Conservation (phyloP, 2,113 vertebrate species). For the Leptocoma aspasia region DNA sequence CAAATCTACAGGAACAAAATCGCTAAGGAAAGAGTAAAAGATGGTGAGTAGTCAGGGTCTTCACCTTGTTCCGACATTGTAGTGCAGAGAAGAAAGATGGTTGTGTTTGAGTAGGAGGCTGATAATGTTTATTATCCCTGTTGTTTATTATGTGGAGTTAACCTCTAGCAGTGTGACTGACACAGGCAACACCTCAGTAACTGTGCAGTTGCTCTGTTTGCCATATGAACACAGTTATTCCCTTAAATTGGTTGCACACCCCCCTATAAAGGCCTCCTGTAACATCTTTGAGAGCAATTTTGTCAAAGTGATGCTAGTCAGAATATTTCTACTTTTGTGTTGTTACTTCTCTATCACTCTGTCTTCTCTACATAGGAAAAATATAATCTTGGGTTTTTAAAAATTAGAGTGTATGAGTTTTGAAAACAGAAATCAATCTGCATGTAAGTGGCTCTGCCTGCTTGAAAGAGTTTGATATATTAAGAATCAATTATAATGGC, state of each 20-base stretch:
- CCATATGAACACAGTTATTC: background rate
- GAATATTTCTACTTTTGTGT: background rate
- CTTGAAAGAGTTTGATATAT: slow-evolving; percentile 46
- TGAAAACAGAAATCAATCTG: slow-evolving; percentile 25
- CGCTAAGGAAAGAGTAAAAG: background rate
- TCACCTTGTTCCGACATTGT: background rate
- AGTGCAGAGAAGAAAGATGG: background rate
- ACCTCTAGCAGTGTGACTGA: background rate
- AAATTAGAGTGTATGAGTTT: background rate
- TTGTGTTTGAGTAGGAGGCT: background rate
- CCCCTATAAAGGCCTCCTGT: background rate
- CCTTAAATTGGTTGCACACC: background rate
- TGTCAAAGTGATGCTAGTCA: background rate
- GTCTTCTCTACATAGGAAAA: background rate
- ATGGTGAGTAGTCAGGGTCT: background rate
- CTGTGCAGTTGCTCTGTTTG: background rate
- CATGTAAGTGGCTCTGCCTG: background rate
- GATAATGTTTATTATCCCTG: slow-evolving; percentile 4
- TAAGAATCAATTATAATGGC: slow-evolving; percentile 62
- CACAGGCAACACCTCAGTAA: background rate
- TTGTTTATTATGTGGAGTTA: background rate
- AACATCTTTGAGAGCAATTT: background rate
- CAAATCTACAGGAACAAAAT: background rate
- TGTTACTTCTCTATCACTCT: background rate
- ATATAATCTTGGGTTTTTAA: background rate